phyloP scores from a whole-genome alignment of 2,888 invertebrate genomes.

The Cynaeus angustus region DNA sequence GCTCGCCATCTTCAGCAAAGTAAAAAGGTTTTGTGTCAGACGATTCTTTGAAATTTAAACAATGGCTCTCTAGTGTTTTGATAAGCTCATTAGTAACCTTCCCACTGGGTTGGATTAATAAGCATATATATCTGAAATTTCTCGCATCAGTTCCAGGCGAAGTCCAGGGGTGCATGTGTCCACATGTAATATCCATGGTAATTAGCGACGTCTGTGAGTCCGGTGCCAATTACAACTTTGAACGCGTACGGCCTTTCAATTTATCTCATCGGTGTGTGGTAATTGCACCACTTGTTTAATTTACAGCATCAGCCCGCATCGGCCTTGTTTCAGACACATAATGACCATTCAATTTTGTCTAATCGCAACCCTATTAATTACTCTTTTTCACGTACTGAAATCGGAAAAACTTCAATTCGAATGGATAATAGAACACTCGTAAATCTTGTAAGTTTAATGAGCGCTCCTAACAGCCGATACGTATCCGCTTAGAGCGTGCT shows the following conservation, averaged over 20 bases:
- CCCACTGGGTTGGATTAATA: slow-evolving; percentile 54
- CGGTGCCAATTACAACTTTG: slow-evolving; percentile 65
- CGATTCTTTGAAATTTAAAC: slow-evolving; percentile 24
- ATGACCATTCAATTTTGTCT: slow-evolving; percentile 50
- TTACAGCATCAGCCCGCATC: slow-evolving; percentile 62
- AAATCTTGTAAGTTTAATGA: slow-evolving; percentile 26
- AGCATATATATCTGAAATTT: slow-evolving; percentile 67
- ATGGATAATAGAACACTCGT: slow-evolving; percentile 9
- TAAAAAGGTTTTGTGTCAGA: slow-evolving; percentile 2
- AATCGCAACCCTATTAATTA: slow-evolving; percentile 52
- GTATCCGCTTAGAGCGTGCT: slow-evolving; percentile 8
- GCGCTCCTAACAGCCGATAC: slow-evolving; percentile 8
- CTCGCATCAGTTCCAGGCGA: slow-evolving; percentile 61
- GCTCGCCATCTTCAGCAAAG: background rate
- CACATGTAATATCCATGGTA: slow-evolving; percentile 69
- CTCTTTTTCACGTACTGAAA: slow-evolving; percentile 34
- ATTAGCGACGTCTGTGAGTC: slow-evolving; percentile 67
- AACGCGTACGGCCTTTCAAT: slow-evolving; percentile 65
- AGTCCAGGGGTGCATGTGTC: slow-evolving; percentile 62
- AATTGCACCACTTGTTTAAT: slow-evolving; percentile 68
- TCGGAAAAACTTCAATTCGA: slow-evolving; percentile 12
- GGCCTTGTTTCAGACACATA: slow-evolving; percentile 60
- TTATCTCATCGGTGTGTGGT: slow-evolving; percentile 63
- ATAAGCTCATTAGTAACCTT: slow-evolving; percentile 38
- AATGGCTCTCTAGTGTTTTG: slow-evolving; percentile 29